These are phyloP conservation scores for Epirrhoe alternata DNA, from an alignment of 2,888 invertebrate genomes.

Conservation along the genomic window DNA sequence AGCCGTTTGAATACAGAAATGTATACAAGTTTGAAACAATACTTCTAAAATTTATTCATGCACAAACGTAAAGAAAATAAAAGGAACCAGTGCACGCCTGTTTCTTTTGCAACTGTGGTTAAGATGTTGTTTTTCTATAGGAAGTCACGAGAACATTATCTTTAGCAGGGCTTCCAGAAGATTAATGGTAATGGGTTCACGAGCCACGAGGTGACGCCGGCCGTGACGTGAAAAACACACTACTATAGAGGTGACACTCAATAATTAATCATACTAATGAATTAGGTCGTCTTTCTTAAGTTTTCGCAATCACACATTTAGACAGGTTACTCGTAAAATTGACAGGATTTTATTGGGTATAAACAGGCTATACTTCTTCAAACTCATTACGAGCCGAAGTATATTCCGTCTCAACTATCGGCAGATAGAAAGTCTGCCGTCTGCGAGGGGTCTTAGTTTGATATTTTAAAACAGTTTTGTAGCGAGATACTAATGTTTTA, in stretches of 20 bases:
- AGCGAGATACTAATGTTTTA: no score
- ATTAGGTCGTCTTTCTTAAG: neutral
- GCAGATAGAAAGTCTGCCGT: no score
- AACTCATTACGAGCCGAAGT: no score
- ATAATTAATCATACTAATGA: neutral
- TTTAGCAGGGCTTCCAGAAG: slow-evolving; percentile 67
- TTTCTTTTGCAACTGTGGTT: slow-evolving; percentile 6
- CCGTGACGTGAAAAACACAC: slow-evolving; percentile 11
- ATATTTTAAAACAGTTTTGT: no score
- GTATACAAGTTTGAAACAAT: neutral
- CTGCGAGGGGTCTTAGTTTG: no score
- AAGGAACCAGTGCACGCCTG: slow-evolving; percentile 3
- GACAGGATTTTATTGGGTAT: no score
- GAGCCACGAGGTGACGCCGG: slow-evolving; percentile 67
- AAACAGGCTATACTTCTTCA: no score
- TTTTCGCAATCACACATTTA: no score
- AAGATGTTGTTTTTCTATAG: slow-evolving; percentile 69
- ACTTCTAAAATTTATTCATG: neutral
- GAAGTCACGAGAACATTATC: slow-evolving; percentile 71
- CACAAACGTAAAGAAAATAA: neutral
- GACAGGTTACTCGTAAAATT: no score
- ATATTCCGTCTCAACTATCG: no score
- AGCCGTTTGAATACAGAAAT: no score
- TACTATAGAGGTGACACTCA: slow-evolving; percentile 16
- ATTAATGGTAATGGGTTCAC: slow-evolving; percentile 78